Evolutionary conservation across 2,113 vertebrate genomes (phyloP).

Genomic region (Micronisus gabar): DNA sequence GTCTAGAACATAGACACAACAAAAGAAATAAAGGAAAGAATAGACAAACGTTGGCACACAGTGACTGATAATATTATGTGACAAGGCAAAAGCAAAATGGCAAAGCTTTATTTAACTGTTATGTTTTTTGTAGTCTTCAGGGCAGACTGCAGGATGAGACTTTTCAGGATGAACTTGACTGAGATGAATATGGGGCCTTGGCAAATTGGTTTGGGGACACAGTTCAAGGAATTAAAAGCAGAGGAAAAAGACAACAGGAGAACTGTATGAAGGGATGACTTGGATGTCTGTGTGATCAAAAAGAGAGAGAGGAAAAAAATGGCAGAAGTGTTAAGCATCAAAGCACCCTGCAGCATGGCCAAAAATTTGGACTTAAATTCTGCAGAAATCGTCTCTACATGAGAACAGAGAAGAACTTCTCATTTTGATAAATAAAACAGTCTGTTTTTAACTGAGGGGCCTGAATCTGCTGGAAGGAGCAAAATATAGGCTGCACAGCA

Average conservation of each 20-base stretch:
- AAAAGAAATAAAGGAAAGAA: background rate
- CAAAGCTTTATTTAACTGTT: background rate
- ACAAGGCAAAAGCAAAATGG: background rate
- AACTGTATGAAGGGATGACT: background rate
- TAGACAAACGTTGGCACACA: background rate
- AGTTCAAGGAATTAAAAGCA: background rate
- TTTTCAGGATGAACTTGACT: constrained; percentile 10
- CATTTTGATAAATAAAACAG: background rate
- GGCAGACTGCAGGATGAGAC: background rate
- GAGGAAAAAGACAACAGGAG: background rate
- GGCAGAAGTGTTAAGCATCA: background rate
- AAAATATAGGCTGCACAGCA: background rate
- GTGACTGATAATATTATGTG: background rate
- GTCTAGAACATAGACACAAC: background rate
- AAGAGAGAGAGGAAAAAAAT: background rate
- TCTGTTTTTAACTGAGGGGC: background rate
- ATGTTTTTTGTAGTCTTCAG: background rate
- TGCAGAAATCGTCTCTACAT: background rate
- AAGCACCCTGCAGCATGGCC: background rate
- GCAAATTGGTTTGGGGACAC: background rate
- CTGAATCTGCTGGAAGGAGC: background rate
- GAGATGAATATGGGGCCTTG: background rate
- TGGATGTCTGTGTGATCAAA: background rate
- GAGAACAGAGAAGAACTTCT: background rate
- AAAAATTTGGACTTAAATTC: background rate